Evolutionary conservation across 2,888 invertebrate genomes (phyloP), one percentile per base, ranked within the genome.

Genomic region (Entomobrya proxima): DNA sequence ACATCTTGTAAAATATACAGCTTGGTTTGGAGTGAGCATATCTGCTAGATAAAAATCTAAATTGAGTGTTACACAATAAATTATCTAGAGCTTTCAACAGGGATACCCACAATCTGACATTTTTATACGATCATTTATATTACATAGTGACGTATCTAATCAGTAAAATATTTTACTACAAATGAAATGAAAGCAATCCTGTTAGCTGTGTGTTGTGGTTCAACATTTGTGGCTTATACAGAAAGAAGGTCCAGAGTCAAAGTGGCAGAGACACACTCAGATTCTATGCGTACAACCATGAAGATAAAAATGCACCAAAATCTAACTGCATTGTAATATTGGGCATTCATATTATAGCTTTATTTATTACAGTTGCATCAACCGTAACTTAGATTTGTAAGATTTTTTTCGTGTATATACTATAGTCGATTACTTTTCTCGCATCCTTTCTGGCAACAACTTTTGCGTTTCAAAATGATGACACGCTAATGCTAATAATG

Each of bases 61-160:
- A 89, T 89, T 88, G 86, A 87, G 86, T 77, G 88, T 86, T 88
- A 74, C 82, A 79, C 85, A 88, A 88, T 89, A 89, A 89, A 89
- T 89, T 88, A 89, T 88, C 35, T 47, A 37, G 64, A 52, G 67
- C 83, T 83, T 83, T 83, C 76, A 83, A 77, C 83, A 52, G 75
- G 75, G 18, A 77, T 69, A 27, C 32, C 69, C 69, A 67, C 67
- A 37, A 52, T 40, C 83, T 83, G 83, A 83, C 83, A 77, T 61
- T 83, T 83, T 83, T 83, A 83, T 83, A 83, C 50, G 40, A 35
- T 67, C 83, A 83, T 83, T 83, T 83, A 83, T 83, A 83, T 83
- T 77, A 40, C 67, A 75, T 11, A 37, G 30, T 30, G 83, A 77
- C 83, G 83, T 83, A 83, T 83, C 83, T 83, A 83, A 83, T 83